A percentile compares a stretch with the other conserved stretches of the same genome.
phyloP scores from a whole-genome alignment of 2,888 invertebrate species.

The Petrophora chlorosata region DNA sequence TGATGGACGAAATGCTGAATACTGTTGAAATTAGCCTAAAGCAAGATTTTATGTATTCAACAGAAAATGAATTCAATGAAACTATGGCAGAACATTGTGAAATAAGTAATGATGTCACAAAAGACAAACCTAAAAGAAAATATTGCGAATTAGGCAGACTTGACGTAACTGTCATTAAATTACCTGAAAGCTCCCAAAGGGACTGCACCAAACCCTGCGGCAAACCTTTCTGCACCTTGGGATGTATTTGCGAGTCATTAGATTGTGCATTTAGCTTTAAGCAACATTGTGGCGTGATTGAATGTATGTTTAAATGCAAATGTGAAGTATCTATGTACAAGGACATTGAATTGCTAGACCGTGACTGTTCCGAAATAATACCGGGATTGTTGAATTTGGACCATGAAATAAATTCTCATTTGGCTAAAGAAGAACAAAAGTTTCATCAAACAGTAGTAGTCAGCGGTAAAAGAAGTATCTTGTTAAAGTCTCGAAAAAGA shows the following conservation, averaged over 20 bases:
- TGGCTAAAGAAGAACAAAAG: conserved; percentile 88
- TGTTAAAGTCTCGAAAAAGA: conserved; percentile 84
- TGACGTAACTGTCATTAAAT: conserved; percentile 86
- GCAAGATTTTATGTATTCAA: conserved; percentile 76
- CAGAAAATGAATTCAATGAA: conserved; percentile 59
- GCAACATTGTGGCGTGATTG: conserved; percentile 85
- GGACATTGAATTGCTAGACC: conserved; percentile 49
- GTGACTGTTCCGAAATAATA: conserved; percentile 48
- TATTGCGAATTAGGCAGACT: conserved; percentile 83
- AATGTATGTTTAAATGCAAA: conserved; percentile 84
- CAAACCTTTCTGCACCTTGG: conserved; percentile 84
- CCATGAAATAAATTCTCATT: conserved; percentile 76
- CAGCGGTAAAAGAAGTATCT: conserved; percentile 85
- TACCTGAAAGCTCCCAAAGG: conserved; percentile 50
- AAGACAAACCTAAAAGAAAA: conserved; percentile 66
- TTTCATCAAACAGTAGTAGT: conserved; percentile 89
- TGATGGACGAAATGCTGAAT: conserved; percentile 81
- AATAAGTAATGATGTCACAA: conserved; percentile 36
- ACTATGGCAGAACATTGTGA: conserved; percentile 34
- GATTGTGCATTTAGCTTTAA: conserved; percentile 65
- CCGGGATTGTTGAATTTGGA: conserved; percentile 71
- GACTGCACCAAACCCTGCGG: conserved; percentile 58
- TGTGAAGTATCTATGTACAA: conserved; percentile 66
- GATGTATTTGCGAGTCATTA: conserved; percentile 87
- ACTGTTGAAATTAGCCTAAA: conserved; percentile 85